Evolutionary conservation across 1,140 invertebrate genomes (phyloP), one percentile per base, ranked within the genome.

Genomic region (Drosophila kepulauana): DNA sequence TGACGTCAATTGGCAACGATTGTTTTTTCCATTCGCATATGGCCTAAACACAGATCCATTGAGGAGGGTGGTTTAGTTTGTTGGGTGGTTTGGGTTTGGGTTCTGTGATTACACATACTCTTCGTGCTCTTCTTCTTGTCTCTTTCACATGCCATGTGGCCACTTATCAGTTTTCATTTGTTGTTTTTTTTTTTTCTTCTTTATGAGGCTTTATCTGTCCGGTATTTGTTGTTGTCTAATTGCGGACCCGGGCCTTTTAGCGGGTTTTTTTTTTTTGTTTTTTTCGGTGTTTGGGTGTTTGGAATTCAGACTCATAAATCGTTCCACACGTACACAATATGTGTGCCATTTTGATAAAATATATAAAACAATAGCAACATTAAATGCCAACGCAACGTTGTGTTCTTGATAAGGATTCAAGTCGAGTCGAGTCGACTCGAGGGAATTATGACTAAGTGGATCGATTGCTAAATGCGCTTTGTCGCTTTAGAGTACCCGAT

Each of bases 331-430:
- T 52, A 45, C 35, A 61, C 46, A 38, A 38, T 78, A 89, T 88
- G 75, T 88, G 81, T 88, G 81, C 78, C 85, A 88, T 84, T 84
- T 79, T 85, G 84, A 88, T 88, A 81, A 87, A 51, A 33, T 3
- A 25, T 25, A 46, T n/a, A 56, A 56, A 33, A 49, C 35, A 59
- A 38, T 6, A 30, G 25, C 20, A 62, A 48, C 1, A n/a, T 28
- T 2, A 3, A 54, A 15, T 51, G 38, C 49, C 48, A 33, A 66
- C 28, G 15, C n/a, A 46, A 61, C 56, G 33, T 28, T 46, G 4
- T 43, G 41, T 43, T 2, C 11, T 43, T 70, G 75, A 79, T 82
- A 76, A 84, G 59, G 10, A 7, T 13, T 61, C 48, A 28, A 28
- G 62, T 56, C 45, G 54, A 49, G 51, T 25, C 20, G 3, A 20